Conservation (phyloP, 1,140 invertebrate species). For the Penaeus indicus region DNA sequence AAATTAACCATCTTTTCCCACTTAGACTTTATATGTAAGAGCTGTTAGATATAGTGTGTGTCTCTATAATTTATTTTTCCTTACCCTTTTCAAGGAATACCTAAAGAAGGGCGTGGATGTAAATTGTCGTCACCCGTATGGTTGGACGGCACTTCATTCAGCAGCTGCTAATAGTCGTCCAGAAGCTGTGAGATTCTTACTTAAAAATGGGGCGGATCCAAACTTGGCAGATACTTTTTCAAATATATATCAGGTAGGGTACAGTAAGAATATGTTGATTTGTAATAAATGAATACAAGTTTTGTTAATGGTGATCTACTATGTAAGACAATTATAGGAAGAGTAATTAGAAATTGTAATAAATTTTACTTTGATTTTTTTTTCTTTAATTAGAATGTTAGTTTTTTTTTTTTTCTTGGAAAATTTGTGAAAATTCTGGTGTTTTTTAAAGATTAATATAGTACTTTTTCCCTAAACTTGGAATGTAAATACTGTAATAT, state of each 20-base stretch:
- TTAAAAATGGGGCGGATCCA: constrained; percentile 83
- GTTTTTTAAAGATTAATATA: no score
- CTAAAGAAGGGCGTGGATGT: constrained; percentile 72
- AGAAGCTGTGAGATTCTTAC: constrained; percentile 78
- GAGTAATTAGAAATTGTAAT: no score
- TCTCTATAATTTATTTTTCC: background rate
- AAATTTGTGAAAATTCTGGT: no score
- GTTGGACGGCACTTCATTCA: constrained; percentile 89
- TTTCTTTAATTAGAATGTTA: no score
- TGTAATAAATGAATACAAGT: constrained; percentile 75
- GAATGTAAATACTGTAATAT: no score
- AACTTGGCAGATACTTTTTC: constrained; percentile 85
- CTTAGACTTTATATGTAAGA: background rate
- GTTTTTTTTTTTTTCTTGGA: no score
- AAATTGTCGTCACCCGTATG: constrained; percentile 79
- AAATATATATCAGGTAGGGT: constrained; percentile 77
- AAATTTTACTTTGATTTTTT: no score
- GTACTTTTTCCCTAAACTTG: no score
- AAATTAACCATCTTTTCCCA: background rate
- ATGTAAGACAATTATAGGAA: no score
- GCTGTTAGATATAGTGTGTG: background rate
- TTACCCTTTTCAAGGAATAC: constrained; percentile 46
- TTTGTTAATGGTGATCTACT: no score
- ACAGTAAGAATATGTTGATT: constrained; percentile 68
- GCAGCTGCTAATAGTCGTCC: constrained; percentile 83